phyloP scores from a whole-genome alignment of 2,888 invertebrate species.

The Sylvicola fuscatus region DNA sequence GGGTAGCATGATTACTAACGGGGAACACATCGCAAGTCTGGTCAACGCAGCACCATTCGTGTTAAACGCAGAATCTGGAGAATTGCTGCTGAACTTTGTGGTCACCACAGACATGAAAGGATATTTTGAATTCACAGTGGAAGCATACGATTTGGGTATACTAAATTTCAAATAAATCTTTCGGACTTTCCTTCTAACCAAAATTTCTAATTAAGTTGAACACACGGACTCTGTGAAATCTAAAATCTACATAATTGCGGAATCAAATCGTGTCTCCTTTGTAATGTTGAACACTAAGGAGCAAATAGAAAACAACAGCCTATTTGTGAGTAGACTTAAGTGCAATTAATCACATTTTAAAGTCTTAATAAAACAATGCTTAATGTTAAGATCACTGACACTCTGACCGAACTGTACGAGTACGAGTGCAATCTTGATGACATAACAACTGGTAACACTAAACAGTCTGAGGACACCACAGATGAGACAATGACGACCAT shows the following conservation, averaged over 20 bases:
- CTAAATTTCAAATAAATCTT: slow-evolving; percentile 2
- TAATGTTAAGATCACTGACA: slow-evolving; percentile 27
- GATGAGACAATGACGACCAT: slow-evolving; percentile 27
- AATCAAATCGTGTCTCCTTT: slow-evolving; percentile 33
- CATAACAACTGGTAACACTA: slow-evolving; percentile 20
- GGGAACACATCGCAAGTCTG: slow-evolving; percentile 19
- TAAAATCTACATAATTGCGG: slow-evolving; percentile 35
- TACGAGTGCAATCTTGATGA: slow-evolving; percentile 38
- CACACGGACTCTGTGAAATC: slow-evolving; percentile 27
- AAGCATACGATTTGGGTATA: slow-evolving; percentile 31
- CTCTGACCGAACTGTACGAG: slow-evolving; percentile 28
- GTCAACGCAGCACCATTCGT: slow-evolving; percentile 25
- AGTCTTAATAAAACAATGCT: not conserved
- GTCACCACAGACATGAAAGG: slow-evolving; percentile 35
- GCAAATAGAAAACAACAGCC: slow-evolving; percentile 21
- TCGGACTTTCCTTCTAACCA: not conserved
- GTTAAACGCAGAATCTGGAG: slow-evolving; percentile 25
- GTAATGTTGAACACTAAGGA: slow-evolving; percentile 30
- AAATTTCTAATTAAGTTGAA: slow-evolving; percentile 15
- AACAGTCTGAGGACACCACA: slow-evolving; percentile 18
- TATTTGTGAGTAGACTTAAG: slow-evolving; percentile 27
- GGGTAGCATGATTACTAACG: slow-evolving; percentile 24
- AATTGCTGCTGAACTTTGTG: slow-evolving; percentile 28
- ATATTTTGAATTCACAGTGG: slow-evolving; percentile 34
- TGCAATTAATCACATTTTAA: slow-evolving; percentile 5